phyloP scores from a whole-genome alignment of 2,113 vertebrate genomes.

The Platysteira castanea region DNA sequence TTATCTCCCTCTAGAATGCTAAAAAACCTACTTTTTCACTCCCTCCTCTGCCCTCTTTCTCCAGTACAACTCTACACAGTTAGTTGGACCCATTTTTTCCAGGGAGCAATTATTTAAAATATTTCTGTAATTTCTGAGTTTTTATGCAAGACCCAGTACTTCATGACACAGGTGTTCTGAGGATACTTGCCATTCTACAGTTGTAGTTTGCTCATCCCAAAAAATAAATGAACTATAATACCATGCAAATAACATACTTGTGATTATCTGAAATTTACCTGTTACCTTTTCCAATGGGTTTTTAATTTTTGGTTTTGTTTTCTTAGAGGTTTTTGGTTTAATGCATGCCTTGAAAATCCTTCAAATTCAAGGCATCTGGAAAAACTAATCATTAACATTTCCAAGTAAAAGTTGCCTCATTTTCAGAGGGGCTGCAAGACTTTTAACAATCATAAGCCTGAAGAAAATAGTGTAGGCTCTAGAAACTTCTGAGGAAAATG shows the following conservation, averaged over 20 bases:
- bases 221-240: background rate
- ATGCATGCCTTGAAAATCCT: background rate
- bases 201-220: background rate
- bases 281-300: background rate
- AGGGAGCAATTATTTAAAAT: background rate
- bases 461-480: background rate
- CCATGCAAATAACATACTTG: background rate
- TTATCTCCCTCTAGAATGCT: background rate
- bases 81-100: background rate
- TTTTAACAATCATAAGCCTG: background rate
- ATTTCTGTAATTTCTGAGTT: background rate
- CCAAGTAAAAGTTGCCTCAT: background rate
- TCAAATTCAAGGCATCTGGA: background rate
- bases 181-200: background rate
- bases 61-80: background rate
- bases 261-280: background rate
- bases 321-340: background rate
- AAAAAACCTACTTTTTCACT: background rate
- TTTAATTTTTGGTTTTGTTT: background rate
- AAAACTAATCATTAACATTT: background rate
- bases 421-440: background rate
- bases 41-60: background rate
- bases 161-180: background rate
- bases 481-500: background rate
- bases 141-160: background rate